phyloP scores from a whole-genome alignment of 1,140 invertebrate genomes.

The Heliothis virescens region DNA sequence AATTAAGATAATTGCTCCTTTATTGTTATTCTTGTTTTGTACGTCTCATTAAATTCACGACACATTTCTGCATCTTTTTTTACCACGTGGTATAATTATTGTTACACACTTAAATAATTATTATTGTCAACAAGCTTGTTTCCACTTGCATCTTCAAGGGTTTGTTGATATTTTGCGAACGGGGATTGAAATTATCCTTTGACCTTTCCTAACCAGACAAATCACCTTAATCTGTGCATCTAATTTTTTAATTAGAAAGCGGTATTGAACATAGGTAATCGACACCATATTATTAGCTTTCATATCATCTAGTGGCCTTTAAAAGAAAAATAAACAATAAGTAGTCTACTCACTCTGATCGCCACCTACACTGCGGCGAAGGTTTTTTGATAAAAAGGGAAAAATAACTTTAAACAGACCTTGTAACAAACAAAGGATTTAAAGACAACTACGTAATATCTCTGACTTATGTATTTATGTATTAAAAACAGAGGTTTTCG shows the following conservation, averaged over 20 bases:
- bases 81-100: background rate
- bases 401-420: constrained; percentile 15
- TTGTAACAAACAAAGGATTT: constrained; percentile 15
- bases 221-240: too few relatives aligned
- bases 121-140: too few relatives aligned
- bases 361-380: constrained; percentile 14
- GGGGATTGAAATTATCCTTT: too few relatives aligned
- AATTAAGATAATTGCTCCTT: constrained; percentile 28
- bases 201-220: too few relatives aligned
- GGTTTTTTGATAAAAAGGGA: constrained; percentile 40
- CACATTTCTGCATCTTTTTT: background rate
- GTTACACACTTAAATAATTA: too few relatives aligned
- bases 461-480: background rate
- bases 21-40: constrained; percentile 7
- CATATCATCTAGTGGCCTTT: constrained; percentile 18
- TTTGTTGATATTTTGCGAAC: too few relatives aligned
- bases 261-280: too few relatives aligned
- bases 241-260: too few relatives aligned
- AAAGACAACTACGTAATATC: background rate
- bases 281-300: background rate
- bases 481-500: constrained; percentile 1
- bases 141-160: too few relatives aligned
- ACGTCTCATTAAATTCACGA: background rate
- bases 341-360: background rate
- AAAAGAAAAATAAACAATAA: constrained; percentile 32